Conservation (phyloP, 1,140 invertebrate species). For the Portunus trituberculatus region DNA sequence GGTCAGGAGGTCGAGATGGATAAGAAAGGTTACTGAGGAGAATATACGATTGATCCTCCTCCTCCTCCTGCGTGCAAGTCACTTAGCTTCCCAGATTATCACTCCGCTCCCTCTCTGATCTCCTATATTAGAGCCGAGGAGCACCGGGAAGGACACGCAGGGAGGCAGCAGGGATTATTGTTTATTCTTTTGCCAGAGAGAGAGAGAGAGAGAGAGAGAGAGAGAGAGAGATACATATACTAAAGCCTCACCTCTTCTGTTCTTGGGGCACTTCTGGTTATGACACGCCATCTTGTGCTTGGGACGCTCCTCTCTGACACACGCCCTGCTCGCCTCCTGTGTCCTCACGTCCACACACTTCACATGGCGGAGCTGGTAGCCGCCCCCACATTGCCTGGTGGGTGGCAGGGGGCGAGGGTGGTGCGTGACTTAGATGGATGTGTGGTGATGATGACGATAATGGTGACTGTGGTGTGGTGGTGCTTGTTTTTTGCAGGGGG, state of each 20-base stretch:
- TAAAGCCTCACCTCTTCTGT: slow-evolving; percentile 65
- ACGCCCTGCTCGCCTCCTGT: slow-evolving; percentile 79
- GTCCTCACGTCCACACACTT: slow-evolving; percentile 81
- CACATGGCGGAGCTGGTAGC: slow-evolving; percentile 79
- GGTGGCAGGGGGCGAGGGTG: neutral
- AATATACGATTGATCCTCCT: neutral
- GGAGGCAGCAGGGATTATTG: neutral
- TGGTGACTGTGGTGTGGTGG: no score
- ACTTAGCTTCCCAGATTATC: neutral
- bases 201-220: neutral
- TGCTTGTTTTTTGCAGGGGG: no score
- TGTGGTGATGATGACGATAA: no score
- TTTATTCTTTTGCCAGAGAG: neutral
- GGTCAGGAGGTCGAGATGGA: neutral
- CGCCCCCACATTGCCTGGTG: slow-evolving; percentile 81
- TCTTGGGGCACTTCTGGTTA: slow-evolving; percentile 79
- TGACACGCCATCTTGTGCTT: slow-evolving; percentile 80
- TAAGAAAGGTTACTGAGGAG: neutral
- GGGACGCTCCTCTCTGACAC: slow-evolving; percentile 79
- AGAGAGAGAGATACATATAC: neutral
- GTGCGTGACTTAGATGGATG: neutral
- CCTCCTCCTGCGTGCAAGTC: neutral
- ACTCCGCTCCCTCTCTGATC: no score
- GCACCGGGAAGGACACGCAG: neutral
- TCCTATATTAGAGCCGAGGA: no score